Evolutionary conservation across 2,113 vertebrate species (phyloP).

Genomic region (Periophthalmus modestus): DNA sequence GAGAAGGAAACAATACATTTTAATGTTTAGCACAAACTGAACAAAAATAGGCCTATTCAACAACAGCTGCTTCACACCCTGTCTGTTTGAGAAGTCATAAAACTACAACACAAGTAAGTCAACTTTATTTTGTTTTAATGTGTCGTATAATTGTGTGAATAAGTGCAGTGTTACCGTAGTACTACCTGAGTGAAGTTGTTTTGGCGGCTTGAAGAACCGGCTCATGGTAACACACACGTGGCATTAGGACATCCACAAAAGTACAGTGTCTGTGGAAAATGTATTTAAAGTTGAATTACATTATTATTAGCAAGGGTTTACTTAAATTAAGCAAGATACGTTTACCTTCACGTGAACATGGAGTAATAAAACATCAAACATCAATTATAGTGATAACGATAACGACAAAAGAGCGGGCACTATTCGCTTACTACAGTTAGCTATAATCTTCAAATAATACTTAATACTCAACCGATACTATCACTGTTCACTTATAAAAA

Average conservation of each 20-base stretch:
- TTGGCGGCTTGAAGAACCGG: neutral
- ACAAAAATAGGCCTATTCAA: neutral
- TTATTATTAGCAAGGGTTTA: neutral
- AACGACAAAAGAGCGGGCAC: neutral
- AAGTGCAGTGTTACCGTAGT: neutral
- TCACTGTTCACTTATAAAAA: neutral
- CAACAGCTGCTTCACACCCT: neutral
- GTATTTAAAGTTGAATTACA: neutral
- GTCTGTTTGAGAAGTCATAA: constrained; percentile 25
- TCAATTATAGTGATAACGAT: neutral
- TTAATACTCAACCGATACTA: neutral
- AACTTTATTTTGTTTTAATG: neutral
- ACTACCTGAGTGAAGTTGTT: neutral
- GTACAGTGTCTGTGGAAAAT: neutral
- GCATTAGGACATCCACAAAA: constrained; percentile 11
- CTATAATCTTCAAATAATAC: neutral
- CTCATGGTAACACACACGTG: constrained; percentile 32
- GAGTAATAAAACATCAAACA: neutral
- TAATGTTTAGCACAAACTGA: neutral
- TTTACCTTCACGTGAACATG: neutral
- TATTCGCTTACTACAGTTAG: constrained; percentile 1
- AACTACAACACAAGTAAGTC: constrained; percentile 52
- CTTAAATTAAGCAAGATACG: neutral
- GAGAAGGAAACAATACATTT: neutral
- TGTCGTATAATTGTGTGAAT: neutral